These are phyloP conservation scores for Perccottus glenii DNA, from an alignment of 2,113 vertebrate species.

Conservation along the genomic window DNA sequence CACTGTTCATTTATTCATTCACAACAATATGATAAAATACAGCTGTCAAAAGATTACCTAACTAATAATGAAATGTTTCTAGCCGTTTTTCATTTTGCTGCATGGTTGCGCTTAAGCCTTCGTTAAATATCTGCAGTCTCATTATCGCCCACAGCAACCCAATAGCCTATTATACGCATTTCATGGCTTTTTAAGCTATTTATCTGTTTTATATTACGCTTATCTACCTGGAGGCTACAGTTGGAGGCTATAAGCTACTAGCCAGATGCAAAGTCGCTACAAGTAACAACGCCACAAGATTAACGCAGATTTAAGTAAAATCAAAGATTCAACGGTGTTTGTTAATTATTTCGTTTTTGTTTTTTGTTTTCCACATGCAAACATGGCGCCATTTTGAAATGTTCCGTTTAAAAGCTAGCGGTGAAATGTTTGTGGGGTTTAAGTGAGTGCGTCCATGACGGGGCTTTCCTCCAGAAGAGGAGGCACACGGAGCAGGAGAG, in stretches of 20 bases:
- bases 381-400: conserved; percentile 1
- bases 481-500: conserved; percentile 4
- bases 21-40: no score
- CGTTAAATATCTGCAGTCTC: conserved; percentile 58
- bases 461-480: conserved; percentile 4
- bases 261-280: no score
- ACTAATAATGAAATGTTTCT: neutral
- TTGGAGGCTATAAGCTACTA: no score
- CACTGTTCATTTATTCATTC: no score
- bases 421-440: conserved; percentile 1
- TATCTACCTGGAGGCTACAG: no score
- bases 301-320: neutral
- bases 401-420: neutral
- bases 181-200: neutral
- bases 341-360: neutral
- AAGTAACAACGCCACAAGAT: neutral
- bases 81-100: neutral
- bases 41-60: no score
- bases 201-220: no score
- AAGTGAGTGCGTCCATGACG: neutral
- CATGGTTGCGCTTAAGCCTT: conserved; percentile 34
- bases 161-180: conserved; percentile 11
- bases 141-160: conserved; percentile 46
- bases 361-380: neutral
- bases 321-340: neutral